phyloP scores from a whole-genome alignment of 2,888 invertebrate genomes.

The Dryobota labecula region DNA sequence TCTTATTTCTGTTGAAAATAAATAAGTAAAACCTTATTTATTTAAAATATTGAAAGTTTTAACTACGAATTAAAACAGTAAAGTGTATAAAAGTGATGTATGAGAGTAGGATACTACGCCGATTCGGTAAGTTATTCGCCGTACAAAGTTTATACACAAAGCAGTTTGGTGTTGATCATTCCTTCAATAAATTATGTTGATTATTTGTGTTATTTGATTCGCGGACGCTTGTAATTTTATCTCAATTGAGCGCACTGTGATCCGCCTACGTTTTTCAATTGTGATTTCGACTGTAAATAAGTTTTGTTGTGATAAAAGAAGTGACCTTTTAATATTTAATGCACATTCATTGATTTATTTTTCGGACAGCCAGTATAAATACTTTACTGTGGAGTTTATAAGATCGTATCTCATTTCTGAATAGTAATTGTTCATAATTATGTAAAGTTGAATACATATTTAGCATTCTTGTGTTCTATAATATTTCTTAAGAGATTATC shows the following conservation, averaged over 20 bases:
- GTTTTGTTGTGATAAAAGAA: slow-evolving; percentile 23
- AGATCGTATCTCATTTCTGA: not conserved
- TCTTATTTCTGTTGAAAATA: slow-evolving; percentile 39
- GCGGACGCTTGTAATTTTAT: slow-evolving; percentile 62
- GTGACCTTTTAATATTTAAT: slow-evolving; percentile 37
- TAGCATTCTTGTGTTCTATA: not conserved
- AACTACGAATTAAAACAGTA: slow-evolving; percentile 8
- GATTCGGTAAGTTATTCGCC: slow-evolving; percentile 45
- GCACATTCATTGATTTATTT: not conserved
- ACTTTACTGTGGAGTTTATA: not conserved
- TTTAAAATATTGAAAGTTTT: slow-evolving; percentile 30
- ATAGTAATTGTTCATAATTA: slow-evolving; percentile 5
- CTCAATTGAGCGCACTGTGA: slow-evolving; percentile 44
- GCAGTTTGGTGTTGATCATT: slow-evolving; percentile 26
- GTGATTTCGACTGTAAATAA: slow-evolving; percentile 28
- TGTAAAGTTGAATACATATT: not conserved
- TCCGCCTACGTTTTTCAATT: slow-evolving; percentile 49
- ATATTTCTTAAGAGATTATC: not conserved
- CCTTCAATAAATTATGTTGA: slow-evolving; percentile 52
- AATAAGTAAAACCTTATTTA: slow-evolving; percentile 32
- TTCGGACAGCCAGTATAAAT: not conserved
- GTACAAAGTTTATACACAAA: slow-evolving; percentile 35
- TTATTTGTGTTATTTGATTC: slow-evolving; percentile 56
- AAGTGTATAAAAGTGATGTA: slow-evolving; percentile 58
- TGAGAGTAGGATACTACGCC: slow-evolving; percentile 21